Evolutionary conservation across 92 coral and sea anemone genomes (phyloP).

Genomic region (Siderastrea radians): DNA sequence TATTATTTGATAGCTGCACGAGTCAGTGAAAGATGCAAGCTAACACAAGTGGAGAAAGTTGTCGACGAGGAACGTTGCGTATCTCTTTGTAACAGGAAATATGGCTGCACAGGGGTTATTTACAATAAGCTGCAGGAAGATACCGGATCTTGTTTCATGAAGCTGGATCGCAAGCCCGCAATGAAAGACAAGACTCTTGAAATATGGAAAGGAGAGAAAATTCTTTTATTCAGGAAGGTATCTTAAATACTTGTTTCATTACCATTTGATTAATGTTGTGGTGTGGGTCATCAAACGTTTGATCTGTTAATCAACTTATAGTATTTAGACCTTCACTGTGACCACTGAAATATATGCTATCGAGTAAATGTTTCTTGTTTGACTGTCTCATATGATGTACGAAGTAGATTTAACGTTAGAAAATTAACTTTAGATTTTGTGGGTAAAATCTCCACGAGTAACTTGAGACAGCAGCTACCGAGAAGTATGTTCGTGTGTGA

Average conservation of each 20-base stretch:
- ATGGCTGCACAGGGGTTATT: background rate
- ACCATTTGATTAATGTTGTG: no score
- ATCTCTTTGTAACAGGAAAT: background rate
- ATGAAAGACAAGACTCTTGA: background rate
- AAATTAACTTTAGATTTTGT: no score
- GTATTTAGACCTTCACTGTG: no score
- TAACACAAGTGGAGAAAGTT: background rate
- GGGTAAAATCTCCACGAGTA: no score
- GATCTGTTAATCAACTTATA: no score
- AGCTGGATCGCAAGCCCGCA: background rate
- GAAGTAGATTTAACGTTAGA: no score
- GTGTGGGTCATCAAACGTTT: no score
- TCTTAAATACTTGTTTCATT: background rate
- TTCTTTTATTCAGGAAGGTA: background rate
- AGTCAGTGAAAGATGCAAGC: background rate
- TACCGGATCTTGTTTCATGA: background rate
- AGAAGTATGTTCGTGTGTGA: no score
- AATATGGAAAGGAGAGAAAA: background rate
- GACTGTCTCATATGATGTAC: no score
- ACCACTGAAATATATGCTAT: no score
- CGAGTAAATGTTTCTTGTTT: no score
- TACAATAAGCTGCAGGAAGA: background rate
- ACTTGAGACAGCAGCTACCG: no score
- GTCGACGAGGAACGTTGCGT: background rate
- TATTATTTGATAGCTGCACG: background rate